phyloP scores from a whole-genome alignment of 1,140 invertebrate genomes.

The Centruroides vittatus region DNA sequence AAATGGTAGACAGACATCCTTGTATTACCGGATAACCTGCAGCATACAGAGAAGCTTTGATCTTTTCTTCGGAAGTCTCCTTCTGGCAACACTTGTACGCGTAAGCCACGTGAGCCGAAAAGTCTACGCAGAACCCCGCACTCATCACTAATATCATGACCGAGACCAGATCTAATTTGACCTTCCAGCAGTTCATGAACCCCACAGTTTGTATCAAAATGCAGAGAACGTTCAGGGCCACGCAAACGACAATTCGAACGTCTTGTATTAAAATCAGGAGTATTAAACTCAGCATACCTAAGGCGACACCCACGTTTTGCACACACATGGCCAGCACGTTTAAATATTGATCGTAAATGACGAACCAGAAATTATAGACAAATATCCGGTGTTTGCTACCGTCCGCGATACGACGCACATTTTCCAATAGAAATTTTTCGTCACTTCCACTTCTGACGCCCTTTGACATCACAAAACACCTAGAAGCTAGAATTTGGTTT shows the following conservation, averaged over 20 bases:
- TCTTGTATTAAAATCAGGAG: slow-evolving; percentile 92
- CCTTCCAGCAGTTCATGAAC: slow-evolving; percentile 88
- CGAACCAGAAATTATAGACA: slow-evolving; percentile 85
- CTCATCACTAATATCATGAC: slow-evolving; percentile 99
- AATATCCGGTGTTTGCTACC: slow-evolving; percentile 65
- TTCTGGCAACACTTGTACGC: slow-evolving; percentile 73
- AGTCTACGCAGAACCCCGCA: slow-evolving; percentile 93
- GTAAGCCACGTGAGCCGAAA: slow-evolving; percentile 92
- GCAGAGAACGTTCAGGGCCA: slow-evolving; percentile 84
- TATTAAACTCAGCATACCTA: slow-evolving; percentile 84
- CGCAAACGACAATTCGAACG: slow-evolving; percentile 78
- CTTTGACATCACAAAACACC: slow-evolving; percentile 74
- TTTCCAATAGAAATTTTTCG: slow-evolving; percentile 75
- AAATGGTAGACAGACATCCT: slow-evolving; percentile 81
- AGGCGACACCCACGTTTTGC: slow-evolving; percentile 80
- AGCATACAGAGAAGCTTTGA: slow-evolving; percentile 70
- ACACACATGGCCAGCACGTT: slow-evolving; percentile 78
- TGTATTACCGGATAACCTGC: slow-evolving; percentile 85
- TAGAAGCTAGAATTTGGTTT: slow-evolving; percentile 59
- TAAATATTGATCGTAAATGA: slow-evolving; percentile 89
- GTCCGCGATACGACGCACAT: slow-evolving; percentile 56
- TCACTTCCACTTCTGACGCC: slow-evolving; percentile 77
- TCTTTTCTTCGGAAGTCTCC: slow-evolving; percentile 42
- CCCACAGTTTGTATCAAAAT: slow-evolving; percentile 91
- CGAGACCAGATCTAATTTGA: slow-evolving; percentile 88